These are phyloP conservation scores for Clarias gariepinus DNA, from an alignment of 2,113 vertebrate genomes.

Conservation along the genomic window DNA sequence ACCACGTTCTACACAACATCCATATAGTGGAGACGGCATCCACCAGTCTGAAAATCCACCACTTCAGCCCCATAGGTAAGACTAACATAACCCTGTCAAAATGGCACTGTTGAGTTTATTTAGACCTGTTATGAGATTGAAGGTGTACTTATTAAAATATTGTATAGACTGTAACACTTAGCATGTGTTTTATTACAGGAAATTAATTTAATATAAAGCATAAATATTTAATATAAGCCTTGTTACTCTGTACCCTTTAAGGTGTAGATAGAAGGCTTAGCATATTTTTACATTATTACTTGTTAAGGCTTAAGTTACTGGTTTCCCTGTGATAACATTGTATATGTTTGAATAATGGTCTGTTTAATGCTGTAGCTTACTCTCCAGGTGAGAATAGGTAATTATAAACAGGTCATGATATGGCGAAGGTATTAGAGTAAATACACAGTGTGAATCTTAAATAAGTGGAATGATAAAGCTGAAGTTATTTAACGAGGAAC, in stretches of 20 bases:
- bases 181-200: neutral
- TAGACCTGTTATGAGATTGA: neutral
- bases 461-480: too few relatives aligned
- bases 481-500: too few relatives aligned
- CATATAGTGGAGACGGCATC: slow-evolving; percentile 79
- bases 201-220: neutral
- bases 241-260: neutral
- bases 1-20: slow-evolving; percentile 83
- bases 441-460: neutral
- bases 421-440: neutral
- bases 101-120: neutral
- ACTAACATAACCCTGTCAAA: neutral
- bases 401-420: neutral
- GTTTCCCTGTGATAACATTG: neutral
- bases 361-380: neutral
- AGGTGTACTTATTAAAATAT: neutral
- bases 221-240: too few relatives aligned
- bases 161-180: neutral
- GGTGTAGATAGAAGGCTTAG: neutral
- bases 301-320: neutral
- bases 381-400: neutral
- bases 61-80: slow-evolving; percentile 78
- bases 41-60: slow-evolving; percentile 77
- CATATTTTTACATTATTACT: neutral
- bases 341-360: neutral